Evolutionary conservation across 2,888 invertebrate species (phyloP).

Genomic region (Synanthedon andrenaeformis): DNA sequence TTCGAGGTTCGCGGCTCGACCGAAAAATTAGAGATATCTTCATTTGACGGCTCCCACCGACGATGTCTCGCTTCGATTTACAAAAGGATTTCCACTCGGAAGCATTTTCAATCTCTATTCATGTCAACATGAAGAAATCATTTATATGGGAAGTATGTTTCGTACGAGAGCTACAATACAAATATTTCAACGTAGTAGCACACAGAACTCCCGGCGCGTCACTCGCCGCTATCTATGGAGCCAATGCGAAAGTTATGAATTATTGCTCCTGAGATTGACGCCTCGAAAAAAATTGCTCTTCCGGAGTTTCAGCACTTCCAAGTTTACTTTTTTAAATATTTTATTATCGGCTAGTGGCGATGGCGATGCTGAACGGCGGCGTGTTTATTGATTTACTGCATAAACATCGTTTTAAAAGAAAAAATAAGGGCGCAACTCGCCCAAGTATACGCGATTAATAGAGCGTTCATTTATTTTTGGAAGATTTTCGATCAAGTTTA

Average conservation of each 20-base stretch:
- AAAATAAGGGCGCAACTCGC: not conserved
- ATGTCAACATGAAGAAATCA: not conserved
- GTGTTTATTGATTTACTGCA: conserved; percentile 1
- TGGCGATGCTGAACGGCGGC: not conserved
- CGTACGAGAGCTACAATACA: not conserved
- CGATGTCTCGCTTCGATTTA: conserved; percentile 27
- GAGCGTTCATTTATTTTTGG: not conserved
- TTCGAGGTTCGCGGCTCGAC: conserved; percentile 38
- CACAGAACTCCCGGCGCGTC: not conserved
- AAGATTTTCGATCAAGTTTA: not conserved
- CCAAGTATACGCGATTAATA: not conserved
- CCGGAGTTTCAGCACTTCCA: conserved; percentile 23
- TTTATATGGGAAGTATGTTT: not conserved
- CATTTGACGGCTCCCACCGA: conserved; percentile 20
- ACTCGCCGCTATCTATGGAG: not conserved
- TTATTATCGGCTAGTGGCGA: conserved; percentile 14
- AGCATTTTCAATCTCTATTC: conserved; percentile 8
- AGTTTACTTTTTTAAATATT: conserved; percentile 16
- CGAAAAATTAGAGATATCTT: conserved; percentile 63
- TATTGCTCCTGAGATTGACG: conserved; percentile 52
- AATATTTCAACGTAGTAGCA: not conserved
- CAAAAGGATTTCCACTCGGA: conserved; percentile 8
- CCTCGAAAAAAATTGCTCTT: conserved; percentile 46
- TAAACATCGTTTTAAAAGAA: not conserved
- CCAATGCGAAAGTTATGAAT: conserved; percentile 34